Conservation (phyloP, 2,113 vertebrate genomes). For the Ictalurus punctatus region DNA sequence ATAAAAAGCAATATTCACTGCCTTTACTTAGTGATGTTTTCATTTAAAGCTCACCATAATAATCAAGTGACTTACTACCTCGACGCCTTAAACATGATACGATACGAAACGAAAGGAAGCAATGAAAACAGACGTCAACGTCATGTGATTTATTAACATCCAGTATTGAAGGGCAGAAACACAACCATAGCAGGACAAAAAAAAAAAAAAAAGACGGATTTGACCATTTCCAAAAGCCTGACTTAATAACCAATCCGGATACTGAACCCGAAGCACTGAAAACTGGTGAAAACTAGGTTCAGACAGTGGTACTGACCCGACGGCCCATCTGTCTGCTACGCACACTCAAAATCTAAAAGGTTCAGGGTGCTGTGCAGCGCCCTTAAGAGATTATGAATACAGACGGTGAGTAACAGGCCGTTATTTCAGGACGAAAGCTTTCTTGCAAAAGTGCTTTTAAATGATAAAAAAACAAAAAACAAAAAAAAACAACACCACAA, state of each 20-base stretch:
- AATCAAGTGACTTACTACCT: no score
- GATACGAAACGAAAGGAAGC: background rate
- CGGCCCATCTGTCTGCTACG: background rate
- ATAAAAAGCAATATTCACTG: background rate
- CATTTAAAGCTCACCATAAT: background rate
- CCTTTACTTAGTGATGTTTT: background rate
- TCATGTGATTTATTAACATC: slow-evolving; percentile 63
- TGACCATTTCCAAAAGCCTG: slow-evolving; percentile 12
- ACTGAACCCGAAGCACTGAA: slow-evolving; percentile 22
- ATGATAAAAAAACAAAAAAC: background rate
- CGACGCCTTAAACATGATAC: background rate
- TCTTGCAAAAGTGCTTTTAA: slow-evolving; percentile 39
- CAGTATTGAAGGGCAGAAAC: slow-evolving; percentile 55
- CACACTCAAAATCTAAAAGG: slow-evolving; percentile 3
- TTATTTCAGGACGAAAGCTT: background rate
- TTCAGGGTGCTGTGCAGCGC: background rate
- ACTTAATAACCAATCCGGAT: slow-evolving; percentile 39
- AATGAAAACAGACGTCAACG: slow-evolving; percentile 35
- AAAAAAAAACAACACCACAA: slow-evolving; percentile 4
- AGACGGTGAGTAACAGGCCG: background rate
- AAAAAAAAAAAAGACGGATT: slow-evolving; percentile 1
- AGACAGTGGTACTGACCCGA: background rate
- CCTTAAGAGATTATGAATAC: background rate
- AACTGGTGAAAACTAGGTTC: slow-evolving; percentile 29
- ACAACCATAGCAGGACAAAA: slow-evolving; percentile 27